Conservation (phyloP, 2,797 vertebrate species). For the Enteromius trimaculatus region DNA sequence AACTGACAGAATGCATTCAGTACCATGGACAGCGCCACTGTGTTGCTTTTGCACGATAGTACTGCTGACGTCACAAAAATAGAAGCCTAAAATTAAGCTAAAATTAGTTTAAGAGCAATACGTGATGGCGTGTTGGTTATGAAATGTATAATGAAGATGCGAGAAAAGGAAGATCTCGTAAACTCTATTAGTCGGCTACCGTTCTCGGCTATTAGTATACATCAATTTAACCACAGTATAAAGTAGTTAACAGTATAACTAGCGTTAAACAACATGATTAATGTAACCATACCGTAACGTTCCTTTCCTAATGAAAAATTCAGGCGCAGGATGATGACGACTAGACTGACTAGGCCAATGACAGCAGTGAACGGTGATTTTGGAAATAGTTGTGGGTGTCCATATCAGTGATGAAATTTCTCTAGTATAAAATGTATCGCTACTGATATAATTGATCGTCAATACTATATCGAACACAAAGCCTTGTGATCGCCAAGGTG, state of each 20-base stretch:
- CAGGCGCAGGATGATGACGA: slow-evolving; percentile 51
- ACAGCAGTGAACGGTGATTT: slow-evolving; percentile 22
- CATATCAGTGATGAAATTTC: slow-evolving; percentile 16
- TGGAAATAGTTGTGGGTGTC: slow-evolving; percentile 31
- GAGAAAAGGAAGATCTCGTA: background rate
- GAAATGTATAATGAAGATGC: background rate
- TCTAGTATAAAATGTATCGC: background rate
- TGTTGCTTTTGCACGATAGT: too few relatives aligned
- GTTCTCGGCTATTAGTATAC: background rate
- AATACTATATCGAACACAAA: background rate
- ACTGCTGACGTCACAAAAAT: background rate
- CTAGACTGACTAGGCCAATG: slow-evolving; percentile 29
- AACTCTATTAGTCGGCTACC: background rate
- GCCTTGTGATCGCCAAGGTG: background rate
- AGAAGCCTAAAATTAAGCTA: background rate
- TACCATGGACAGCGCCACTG: slow-evolving; percentile 15
- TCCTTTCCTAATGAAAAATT: background rate
- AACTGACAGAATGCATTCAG: background rate
- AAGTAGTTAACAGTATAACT: too few relatives aligned
- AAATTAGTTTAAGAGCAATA: background rate
- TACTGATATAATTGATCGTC: background rate
- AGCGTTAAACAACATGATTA: background rate
- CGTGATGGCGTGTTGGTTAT: background rate
- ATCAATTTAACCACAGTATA: background rate
- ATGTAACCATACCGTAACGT: background rate